A percentile compares a stretch with the other conserved stretches of the same genome.
Conservation (phyloP, 2,113 vertebrate species). For the Pterocles burchelli region DNA sequence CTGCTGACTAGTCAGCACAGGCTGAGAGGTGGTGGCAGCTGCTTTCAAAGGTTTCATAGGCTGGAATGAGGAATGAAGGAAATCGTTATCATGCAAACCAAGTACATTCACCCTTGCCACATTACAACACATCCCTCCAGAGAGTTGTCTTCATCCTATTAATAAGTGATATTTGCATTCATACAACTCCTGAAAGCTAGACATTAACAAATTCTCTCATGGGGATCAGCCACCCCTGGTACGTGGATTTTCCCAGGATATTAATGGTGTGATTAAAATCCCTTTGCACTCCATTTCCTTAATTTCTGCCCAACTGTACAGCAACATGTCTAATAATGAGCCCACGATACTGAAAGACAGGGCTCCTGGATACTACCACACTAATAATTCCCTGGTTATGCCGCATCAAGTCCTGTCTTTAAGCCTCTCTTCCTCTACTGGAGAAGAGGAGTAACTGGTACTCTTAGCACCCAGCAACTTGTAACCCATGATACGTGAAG, state of each 20-base stretch:
- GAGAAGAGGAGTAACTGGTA: background rate
- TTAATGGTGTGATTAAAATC: background rate
- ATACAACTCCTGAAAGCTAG: background rate
- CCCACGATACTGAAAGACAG: background rate
- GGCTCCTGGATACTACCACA: background rate
- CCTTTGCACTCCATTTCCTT: background rate
- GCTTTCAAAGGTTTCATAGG: conserved; percentile 98
- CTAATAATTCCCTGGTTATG: background rate
- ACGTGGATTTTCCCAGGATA: background rate
- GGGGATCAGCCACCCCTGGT: background rate
- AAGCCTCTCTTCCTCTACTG: background rate
- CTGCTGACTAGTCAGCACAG: conserved; percentile 90
- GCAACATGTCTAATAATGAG: background rate
- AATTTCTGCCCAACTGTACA: background rate
- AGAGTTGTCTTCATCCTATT: background rate
- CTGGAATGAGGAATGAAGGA: conserved; percentile 69
- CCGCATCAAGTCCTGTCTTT: background rate
- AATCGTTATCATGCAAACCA: background rate
- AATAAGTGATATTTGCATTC: conserved; percentile 10
- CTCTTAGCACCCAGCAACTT: background rate
- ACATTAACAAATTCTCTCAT: background rate
- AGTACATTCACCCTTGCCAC: background rate
- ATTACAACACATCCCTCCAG: background rate
- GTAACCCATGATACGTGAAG: background rate
- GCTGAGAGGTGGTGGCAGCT: conserved; percentile 96